These are phyloP conservation scores for Oryctes rhinoceros DNA, from an alignment of 1,140 invertebrate species.

Conservation along the genomic window DNA sequence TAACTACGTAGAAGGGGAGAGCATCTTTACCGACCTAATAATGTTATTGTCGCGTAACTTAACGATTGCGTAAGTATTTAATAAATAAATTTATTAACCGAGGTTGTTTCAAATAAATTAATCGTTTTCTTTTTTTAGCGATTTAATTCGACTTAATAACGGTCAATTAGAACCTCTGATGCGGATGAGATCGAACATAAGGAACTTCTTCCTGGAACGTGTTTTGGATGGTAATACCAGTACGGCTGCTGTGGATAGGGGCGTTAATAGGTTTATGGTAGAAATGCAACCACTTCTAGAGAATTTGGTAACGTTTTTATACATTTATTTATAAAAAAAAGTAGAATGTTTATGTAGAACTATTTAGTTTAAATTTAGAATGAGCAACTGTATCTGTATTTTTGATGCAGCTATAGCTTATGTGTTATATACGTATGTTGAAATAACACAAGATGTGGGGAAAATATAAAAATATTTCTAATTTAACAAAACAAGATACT, in stretches of 20 bases:
- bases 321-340: no score
- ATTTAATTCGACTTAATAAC: conserved; percentile 52
- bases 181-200: conserved; percentile 59
- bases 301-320: conserved; percentile 53
- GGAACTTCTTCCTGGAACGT: conserved; percentile 62
- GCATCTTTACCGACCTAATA: conserved; percentile 60
- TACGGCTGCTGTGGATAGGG: conserved; percentile 52
- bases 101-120: neutral
- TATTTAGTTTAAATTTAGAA: no score
- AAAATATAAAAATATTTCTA: no score
- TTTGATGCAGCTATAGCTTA: no score
- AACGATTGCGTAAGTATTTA: conserved; percentile 52
- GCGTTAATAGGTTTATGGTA: conserved; percentile 53
- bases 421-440: no score
- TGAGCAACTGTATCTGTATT: no score
- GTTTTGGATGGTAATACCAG: conserved; percentile 60
- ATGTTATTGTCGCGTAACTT: conserved; percentile 59
- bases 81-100: neutral
- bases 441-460: no score
- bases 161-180: conserved; percentile 54
- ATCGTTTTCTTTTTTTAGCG: conserved; percentile 48
- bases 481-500: no score
- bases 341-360: no score
- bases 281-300: conserved; percentile 56
- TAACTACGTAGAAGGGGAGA: conserved; percentile 61